Base-by-base conservation (phyloP, 1,140 invertebrate species). In the Lordiphosa collinella region DNA sequence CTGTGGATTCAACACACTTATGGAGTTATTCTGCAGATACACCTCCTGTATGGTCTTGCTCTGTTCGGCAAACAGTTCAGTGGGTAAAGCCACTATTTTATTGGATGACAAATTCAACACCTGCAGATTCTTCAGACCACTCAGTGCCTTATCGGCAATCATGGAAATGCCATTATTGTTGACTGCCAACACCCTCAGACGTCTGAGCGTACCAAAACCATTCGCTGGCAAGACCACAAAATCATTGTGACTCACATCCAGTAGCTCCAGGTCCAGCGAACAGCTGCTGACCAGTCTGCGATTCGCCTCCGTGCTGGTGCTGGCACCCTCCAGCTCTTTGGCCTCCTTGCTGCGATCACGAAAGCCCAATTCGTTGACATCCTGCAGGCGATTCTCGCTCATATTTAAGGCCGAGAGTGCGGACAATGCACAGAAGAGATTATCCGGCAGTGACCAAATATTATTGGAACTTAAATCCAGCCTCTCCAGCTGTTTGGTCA, bases 391-490 rank as follows among this genome's bases (percentile, higher is more conserved):
- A 89, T 98, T 98, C 74, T 93, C 92, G 36, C 96, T 96, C 35
- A 96, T 92, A 80, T 96, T 96, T 44, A 96, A 89, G 44, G 91
- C 91, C 22, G 95, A 92, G 54, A 97, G 90, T 74, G 94, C 95
- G 1, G 92, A 92, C 48, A 97, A 88, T 0, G 94, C 92, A 86
- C 96, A 97, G 86, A 97, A 96, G 11, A 96, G 90, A 56, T 93
- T 93, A 66, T 95, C 93, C 1, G 96, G 95, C 79, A 98, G 92
- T 11, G 94, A 94, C 93, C 94, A 95, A 64, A 98, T 95, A 85
- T 96, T 96, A 87, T 97, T 97, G 68, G 92, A 93, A 73, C 95
- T 96, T 25, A 98, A 89, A 89, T 98, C 96, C 46, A 98, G 91
- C 60, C 93, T 92, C 89, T 96, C 94, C 74, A 96, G 90, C 79